Evolutionary conservation across 1,140 invertebrate species (phyloP), one percentile per base, ranked within the genome.

Genomic region (Heliconius himera): DNA sequence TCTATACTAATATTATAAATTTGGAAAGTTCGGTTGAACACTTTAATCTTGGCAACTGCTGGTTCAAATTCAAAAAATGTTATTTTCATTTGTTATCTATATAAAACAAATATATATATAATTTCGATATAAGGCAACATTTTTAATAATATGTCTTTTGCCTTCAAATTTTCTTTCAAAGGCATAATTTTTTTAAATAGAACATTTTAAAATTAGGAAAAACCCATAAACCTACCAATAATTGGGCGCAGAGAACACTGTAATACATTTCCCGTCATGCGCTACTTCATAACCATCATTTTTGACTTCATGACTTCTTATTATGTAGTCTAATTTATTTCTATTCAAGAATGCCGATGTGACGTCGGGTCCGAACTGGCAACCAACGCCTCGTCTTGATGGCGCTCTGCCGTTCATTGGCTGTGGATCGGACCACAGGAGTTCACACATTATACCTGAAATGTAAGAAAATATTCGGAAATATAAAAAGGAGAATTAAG

Each of bases 381-480:
- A 97, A 29, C 99, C 99, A 8, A 99, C 98, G 3, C 99, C 99
- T 80, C 99, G 96, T 95, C 99, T 99, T 82, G 98, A 99, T 0
- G 98, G 97, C 1, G 98, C 96, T 54, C 98, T 95, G 0, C 99
- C 99, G 71, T 90, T 87, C 91, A 97, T 96, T 11, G 97, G 96
- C 91, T 99, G 99, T 0, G 99, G 99, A 95, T 99, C 99, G 1
- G 98, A 99, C 99, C 99, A 99, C 11, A 99, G 95, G 73, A 99
- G 94, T 91, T 99, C 99, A 91, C 99, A 99, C 99, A 99, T 99
- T 56, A 98, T 95, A 82, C 97, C 94, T 85, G 9, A 79, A 83
- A 66, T 11, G 1, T n/a, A 66, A 16, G 1, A 66, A 66, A 66
- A 26, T 66, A n/a, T 66, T 26, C 29, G 49, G 2, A 29, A 33